Evolutionary conservation across 2,113 vertebrate species (phyloP).

Genomic region (Beaufortia kweichowensis): DNA sequence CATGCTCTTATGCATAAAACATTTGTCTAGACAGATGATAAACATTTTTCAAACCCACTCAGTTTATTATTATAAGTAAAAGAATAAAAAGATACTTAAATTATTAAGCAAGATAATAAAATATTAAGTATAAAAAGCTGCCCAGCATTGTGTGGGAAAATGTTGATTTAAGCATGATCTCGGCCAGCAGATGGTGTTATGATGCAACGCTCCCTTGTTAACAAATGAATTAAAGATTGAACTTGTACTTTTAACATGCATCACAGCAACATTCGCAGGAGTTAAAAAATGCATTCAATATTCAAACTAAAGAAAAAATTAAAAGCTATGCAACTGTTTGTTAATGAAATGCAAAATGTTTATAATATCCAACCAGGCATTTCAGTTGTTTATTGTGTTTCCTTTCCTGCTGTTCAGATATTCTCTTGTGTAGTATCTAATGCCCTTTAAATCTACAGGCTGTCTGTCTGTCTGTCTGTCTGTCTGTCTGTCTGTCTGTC

Average conservation of each 20-base stretch:
- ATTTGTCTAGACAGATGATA: too few species aligned
- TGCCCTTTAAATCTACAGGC: conserved; percentile 28
- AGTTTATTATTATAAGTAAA: too few species aligned
- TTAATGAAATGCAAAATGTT: neutral
- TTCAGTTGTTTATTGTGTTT: conserved; percentile 15
- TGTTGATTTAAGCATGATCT: conserved; percentile 8
- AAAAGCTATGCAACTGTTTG: neutral
- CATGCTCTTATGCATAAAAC: neutral
- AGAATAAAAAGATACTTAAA: too few species aligned
- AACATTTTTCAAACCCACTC: too few species aligned
- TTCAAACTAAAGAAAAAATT: neutral
- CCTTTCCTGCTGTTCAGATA: conserved; percentile 20
- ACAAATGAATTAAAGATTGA: neutral
- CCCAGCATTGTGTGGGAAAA: neutral
- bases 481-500: too few species aligned
- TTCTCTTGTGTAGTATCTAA: conserved; percentile 15
- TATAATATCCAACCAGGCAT: neutral
- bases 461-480: neutral
- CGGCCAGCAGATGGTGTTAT: conserved; percentile 50
- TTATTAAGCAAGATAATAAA: neutral
- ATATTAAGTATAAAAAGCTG: neutral
- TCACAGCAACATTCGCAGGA: neutral
- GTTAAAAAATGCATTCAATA: too few species aligned
- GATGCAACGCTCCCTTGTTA: conserved; percentile 20
- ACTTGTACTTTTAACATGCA: neutral